A percentile compares a stretch with the other conserved stretches of the same genome.
Evolutionary conservation across 2,797 vertebrate genomes (phyloP).

Genomic region (Tenualosa thibaudeaui): DNA sequence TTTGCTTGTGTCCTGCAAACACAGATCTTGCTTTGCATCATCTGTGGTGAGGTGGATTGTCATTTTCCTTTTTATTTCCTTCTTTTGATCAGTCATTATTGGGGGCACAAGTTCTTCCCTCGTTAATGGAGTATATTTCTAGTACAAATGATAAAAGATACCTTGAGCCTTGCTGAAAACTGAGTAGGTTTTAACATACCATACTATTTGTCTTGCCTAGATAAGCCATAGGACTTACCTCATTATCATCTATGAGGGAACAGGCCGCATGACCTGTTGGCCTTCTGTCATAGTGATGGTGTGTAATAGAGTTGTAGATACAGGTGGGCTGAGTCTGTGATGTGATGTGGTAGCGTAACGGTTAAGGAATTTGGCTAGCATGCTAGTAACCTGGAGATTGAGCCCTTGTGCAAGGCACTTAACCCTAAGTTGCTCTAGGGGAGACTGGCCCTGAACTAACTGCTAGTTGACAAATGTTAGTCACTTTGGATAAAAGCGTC

Average conservation of each 20-base stretch:
- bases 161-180: not conserved
- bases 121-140: not conserved
- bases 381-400: too few species aligned
- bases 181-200: not conserved
- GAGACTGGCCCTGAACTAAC: too few species aligned
- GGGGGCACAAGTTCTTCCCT: not conserved
- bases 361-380: too few species aligned
- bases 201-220: not conserved
- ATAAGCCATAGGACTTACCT: not conserved
- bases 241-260: not conserved
- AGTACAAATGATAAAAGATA: not conserved
- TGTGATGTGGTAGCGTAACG: not conserved
- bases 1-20: not conserved
- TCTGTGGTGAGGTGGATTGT: not conserved
- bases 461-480: too few species aligned
- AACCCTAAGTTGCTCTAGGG: too few species aligned
- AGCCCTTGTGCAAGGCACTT: too few species aligned
- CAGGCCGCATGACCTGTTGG: not conserved
- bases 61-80: conserved; percentile 47
- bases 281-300: not conserved
- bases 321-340: not conserved
- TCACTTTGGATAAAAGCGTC: too few species aligned
- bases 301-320: not conserved
- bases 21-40: too few species aligned
- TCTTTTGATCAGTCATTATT: not conserved